Percentiles rank a stretch among this genome's conserved stretches.
These are phyloP conservation scores for Osmoderma eremita DNA, from an alignment of 2,888 invertebrate species.

Conservation along the genomic window DNA sequence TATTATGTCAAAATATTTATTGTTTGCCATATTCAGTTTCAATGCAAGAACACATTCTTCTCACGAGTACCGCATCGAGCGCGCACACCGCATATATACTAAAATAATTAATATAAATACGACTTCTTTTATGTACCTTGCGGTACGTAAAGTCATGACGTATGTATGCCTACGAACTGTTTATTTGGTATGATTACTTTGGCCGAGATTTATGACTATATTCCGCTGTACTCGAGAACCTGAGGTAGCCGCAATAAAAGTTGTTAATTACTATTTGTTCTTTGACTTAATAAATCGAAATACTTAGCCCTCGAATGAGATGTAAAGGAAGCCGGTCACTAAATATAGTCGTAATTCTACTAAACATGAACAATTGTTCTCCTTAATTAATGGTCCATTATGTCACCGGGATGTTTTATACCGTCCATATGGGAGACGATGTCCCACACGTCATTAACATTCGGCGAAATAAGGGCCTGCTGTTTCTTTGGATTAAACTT, in stretches of 20 bases:
- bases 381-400: constrained; percentile 51
- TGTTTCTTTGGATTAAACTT: constrained; percentile 48
- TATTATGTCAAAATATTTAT: constrained; percentile 36
- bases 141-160: constrained; percentile 12
- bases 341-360: constrained; percentile 42
- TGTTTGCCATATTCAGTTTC: constrained; percentile 23
- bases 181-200: constrained; percentile 37
- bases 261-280: constrained; percentile 45
- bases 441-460: constrained; percentile 44
- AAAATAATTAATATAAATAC: constrained; percentile 37
- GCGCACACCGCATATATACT: constrained; percentile 17
- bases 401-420: constrained; percentile 48
- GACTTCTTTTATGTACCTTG: constrained; percentile 14
- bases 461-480: constrained; percentile 49
- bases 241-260: constrained; percentile 38
- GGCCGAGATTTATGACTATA: constrained; percentile 30
- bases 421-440: constrained; percentile 46
- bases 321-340: constrained; percentile 39
- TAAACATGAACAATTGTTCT: constrained; percentile 44
- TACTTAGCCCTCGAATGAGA: constrained; percentile 33
- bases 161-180: constrained; percentile 1
- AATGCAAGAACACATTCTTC: constrained; percentile 16
- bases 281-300: constrained; percentile 43
- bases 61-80: constrained; percentile 25
- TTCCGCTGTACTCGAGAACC: constrained; percentile 16